phyloP scores from a whole-genome alignment of 2,797 vertebrate species.

The Acanthurus tractus region DNA sequence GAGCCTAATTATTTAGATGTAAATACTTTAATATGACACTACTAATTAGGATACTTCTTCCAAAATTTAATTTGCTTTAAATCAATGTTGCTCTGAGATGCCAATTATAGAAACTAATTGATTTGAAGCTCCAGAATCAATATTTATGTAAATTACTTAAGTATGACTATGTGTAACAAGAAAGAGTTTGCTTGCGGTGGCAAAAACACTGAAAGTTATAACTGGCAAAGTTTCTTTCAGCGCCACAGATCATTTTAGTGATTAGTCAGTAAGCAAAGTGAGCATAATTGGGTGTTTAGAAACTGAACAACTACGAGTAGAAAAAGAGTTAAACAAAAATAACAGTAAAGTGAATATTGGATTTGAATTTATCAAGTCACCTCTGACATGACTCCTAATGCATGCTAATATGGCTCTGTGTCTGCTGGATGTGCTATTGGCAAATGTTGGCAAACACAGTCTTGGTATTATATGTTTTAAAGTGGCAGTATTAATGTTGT shows the following conservation, averaged over 20 bases:
- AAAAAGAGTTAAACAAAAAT: not conserved
- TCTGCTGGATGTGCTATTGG: not conserved
- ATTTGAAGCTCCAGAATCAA: no score
- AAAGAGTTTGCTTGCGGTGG: not conserved
- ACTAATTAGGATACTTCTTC: no score
- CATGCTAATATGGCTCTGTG: not conserved
- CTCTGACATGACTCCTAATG: not conserved
- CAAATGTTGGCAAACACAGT: not conserved
- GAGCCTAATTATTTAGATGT: conserved; percentile 12
- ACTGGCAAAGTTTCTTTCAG: not conserved
- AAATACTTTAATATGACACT: not conserved
- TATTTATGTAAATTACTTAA: no score
- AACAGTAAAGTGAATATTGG: not conserved
- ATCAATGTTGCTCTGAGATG: no score
- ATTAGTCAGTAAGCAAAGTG: not conserved
- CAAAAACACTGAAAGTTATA: not conserved
- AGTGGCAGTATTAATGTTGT: no score
- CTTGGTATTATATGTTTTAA: no score
- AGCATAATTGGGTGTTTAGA: not conserved
- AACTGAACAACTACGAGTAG: not conserved
- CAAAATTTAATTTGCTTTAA: no score
- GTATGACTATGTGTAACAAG: not conserved
- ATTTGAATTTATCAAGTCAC: not conserved
- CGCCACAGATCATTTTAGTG: not conserved
- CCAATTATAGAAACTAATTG: no score